Conservation (phyloP, 1,140 invertebrate species). For the Phymastichus coffea region DNA sequence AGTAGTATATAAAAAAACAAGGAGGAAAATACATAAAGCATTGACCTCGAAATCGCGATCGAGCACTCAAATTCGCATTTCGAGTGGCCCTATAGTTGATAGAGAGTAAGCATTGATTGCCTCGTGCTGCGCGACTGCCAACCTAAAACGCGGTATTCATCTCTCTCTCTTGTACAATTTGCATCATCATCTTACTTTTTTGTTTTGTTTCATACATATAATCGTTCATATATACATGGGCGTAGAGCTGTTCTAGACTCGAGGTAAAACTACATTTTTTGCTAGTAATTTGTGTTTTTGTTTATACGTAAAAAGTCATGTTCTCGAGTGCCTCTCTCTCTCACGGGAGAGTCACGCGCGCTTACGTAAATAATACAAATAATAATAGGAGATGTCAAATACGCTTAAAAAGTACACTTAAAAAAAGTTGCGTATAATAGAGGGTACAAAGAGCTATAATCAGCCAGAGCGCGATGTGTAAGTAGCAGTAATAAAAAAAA, state of each 20-base stretch:
- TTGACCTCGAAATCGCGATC: conserved; percentile 22
- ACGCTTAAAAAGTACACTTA: conserved; percentile 17
- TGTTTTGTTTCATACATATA: conserved; percentile 34
- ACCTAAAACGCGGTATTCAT: not conserved
- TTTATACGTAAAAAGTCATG: conserved; percentile 22
- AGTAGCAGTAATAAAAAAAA: not conserved
- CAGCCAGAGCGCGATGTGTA: too few relatives aligned
- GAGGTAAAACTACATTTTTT: conserved; percentile 17
- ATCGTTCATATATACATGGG: conserved; percentile 49
- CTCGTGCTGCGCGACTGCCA: conserved; percentile 35
- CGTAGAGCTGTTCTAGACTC: conserved; percentile 49
- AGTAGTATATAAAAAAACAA: conserved; percentile 19
- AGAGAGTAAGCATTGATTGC: conserved; percentile 32
- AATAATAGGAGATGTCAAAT: conserved; percentile 17
- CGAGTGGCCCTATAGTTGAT: too few relatives aligned
- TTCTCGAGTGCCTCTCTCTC: too few relatives aligned
- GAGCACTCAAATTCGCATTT: too few relatives aligned
- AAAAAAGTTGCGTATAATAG: conserved; percentile 8
- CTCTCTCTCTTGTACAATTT: conserved; percentile 19
- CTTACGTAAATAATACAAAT: conserved; percentile 12
- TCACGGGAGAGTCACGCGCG: conserved; percentile 18
- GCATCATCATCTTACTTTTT: conserved; percentile 19
- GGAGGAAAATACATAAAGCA: conserved; percentile 22
- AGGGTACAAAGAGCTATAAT: conserved; percentile 10
- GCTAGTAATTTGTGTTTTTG: conserved; percentile 18